A percentile compares a stretch with the other conserved stretches of the same genome.
Evolutionary conservation across 2,113 vertebrate genomes (phyloP).

Genomic region (Psilopsiagon aymara): DNA sequence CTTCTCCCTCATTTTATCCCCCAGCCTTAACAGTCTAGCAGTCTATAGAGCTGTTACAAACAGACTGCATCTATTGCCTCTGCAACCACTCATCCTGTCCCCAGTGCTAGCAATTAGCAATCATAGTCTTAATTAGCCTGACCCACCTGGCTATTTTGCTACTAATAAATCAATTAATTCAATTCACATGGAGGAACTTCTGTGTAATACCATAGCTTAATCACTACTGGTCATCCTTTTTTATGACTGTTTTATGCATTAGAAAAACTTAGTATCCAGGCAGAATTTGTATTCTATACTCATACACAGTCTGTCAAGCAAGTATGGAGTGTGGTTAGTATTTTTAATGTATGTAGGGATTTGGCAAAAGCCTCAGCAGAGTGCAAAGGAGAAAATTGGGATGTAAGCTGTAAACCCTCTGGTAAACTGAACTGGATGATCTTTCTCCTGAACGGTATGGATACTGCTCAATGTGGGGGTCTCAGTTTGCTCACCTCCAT

Average conservation of each 20-base stretch:
- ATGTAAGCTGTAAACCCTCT: constrained; percentile 43
- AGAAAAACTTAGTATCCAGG: constrained; percentile 53
- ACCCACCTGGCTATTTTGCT: constrained; percentile 76
- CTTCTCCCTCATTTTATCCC: background rate
- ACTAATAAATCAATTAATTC: constrained; percentile 81
- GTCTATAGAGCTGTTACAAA: constrained; percentile 16
- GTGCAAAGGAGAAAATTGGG: constrained; percentile 30
- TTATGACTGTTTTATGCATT: background rate
- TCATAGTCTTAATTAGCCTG: constrained; percentile 78
- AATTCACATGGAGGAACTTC: constrained; percentile 69
- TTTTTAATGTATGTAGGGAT: constrained; percentile 76
- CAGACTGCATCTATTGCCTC: constrained; percentile 22
- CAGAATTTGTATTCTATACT: constrained; percentile 69
- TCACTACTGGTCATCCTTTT: constrained; percentile 70
- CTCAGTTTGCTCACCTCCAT: constrained; percentile 18
- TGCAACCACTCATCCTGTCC: constrained; percentile 51
- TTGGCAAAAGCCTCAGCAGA: constrained; percentile 66
- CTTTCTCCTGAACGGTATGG: constrained; percentile 13
- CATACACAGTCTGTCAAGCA: constrained; percentile 52
- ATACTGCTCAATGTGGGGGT: constrained; percentile 36
- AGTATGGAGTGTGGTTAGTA: constrained; percentile 58
- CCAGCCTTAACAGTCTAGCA: background rate
- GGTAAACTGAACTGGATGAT: constrained; percentile 15
- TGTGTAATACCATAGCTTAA: constrained; percentile 57
- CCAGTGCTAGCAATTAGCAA: constrained; percentile 77